Evolutionary conservation across 2,888 invertebrate genomes (phyloP).

Genomic region (Drosophila sordidula): DNA sequence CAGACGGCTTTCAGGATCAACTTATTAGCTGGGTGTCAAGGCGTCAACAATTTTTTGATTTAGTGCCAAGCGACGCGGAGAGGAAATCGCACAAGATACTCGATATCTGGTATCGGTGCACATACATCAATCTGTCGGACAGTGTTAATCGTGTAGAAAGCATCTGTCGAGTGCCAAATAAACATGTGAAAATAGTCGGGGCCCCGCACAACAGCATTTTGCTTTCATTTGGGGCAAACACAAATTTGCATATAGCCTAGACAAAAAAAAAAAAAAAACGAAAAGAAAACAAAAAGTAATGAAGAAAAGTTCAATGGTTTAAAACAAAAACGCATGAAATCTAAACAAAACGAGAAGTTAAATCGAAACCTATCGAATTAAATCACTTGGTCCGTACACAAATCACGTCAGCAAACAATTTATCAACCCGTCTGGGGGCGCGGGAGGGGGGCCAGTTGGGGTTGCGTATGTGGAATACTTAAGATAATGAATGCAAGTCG

Average conservation of each 20-base stretch:
- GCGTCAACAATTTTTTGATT: constrained; percentile 24
- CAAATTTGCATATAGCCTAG: constrained; percentile 64
- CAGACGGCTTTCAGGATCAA: constrained; percentile 16
- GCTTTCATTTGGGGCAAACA: constrained; percentile 59
- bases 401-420: constrained; percentile 73
- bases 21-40: constrained; percentile 9
- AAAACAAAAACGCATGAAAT: constrained; percentile 45
- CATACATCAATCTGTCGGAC: constrained; percentile 71
- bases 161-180: constrained; percentile 52
- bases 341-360: constrained; percentile 64
- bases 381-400: constrained; percentile 58
- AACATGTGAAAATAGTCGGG: constrained; percentile 33
- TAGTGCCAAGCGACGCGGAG: constrained; percentile 6
- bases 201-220: constrained; percentile 3
- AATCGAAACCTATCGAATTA: constrained; percentile 47
- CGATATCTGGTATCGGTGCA: constrained; percentile 32
- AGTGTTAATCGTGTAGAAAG: constrained; percentile 71
- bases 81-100: constrained; percentile 31
- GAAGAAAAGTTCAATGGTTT: neutral
- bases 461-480: constrained; percentile 37
- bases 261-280: neutral
- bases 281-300: constrained; percentile 7
- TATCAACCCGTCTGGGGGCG: constrained; percentile 48
- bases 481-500: constrained; percentile 66
- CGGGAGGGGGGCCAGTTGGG: neutral